Conservation (phyloP, 2,797 vertebrate species). For the Epinephelus malabaricus region DNA sequence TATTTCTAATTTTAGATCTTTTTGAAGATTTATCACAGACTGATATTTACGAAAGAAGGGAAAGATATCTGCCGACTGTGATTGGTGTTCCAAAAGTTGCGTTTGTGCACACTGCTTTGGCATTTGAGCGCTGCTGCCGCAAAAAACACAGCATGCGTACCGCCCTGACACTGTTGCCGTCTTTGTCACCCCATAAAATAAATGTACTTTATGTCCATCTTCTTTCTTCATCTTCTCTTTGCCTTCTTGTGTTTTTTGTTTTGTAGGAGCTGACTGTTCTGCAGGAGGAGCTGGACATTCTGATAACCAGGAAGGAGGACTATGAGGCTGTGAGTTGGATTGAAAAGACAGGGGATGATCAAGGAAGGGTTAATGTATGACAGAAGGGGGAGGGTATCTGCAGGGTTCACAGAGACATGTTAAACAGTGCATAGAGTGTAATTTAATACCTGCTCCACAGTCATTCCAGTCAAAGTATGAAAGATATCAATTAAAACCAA, state of each 20-base stretch:
- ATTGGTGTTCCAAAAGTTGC: no score
- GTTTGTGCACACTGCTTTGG: no score
- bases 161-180: no score
- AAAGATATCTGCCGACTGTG: no score
- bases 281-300: constrained; percentile 92
- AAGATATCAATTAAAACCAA: neutral
- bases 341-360: neutral
- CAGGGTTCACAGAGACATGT: neutral
- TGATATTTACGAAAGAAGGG: no score
- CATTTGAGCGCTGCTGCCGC: no score
- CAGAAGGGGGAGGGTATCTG: neutral
- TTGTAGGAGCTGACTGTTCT: constrained; percentile 89
- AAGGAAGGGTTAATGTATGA: neutral
- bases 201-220: neutral
- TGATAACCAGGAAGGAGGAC: constrained; percentile 89
- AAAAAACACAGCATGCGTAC: no score
- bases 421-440: no score
- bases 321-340: constrained; percentile 88
- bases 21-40: no score
- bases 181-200: neutral
- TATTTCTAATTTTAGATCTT: no score
- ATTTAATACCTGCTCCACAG: no score
- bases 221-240: neutral
- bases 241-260: neutral
- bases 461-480: no score